phyloP scores from a whole-genome alignment of 2,888 invertebrate species.

The Rhogogaster chlorosoma region DNA sequence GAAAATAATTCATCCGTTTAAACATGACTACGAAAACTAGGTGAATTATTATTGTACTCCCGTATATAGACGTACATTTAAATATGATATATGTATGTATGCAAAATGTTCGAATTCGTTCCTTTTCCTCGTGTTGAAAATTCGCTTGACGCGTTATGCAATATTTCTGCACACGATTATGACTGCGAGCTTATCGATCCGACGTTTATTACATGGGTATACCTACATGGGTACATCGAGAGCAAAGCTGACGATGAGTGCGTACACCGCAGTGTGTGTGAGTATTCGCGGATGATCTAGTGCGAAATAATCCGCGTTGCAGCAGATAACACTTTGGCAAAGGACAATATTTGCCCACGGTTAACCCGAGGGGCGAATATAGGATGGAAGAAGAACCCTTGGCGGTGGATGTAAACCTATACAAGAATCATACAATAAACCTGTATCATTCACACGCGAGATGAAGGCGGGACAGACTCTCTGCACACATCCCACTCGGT shows the following conservation, averaged over 20 bases:
- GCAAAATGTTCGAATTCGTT: not conserved
- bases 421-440: slow-evolving; percentile 42
- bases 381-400: not conserved
- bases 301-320: not conserved
- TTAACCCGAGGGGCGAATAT: not conserved
- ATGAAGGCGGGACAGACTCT: slow-evolving; percentile 39
- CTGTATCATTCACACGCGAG: slow-evolving; percentile 35
- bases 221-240: not conserved
- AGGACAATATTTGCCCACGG: slow-evolving; percentile 31
- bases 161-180: not conserved
- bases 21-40: not conserved
- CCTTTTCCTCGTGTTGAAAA: not conserved
- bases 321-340: not conserved
- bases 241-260: not conserved
- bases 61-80: not conserved
- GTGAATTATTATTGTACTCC: not conserved
- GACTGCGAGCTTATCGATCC: not conserved
- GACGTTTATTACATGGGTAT: not conserved
- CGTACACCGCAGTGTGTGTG: not conserved
- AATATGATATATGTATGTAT: not conserved
- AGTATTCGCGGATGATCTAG: not conserved
- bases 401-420: slow-evolving; percentile 18
- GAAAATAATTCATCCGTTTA: not conserved
- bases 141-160: not conserved
- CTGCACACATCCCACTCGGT: slow-evolving; percentile 26